Evolutionary conservation across 2,888 invertebrate genomes (phyloP).

Genomic region (Athalia cordata): DNA sequence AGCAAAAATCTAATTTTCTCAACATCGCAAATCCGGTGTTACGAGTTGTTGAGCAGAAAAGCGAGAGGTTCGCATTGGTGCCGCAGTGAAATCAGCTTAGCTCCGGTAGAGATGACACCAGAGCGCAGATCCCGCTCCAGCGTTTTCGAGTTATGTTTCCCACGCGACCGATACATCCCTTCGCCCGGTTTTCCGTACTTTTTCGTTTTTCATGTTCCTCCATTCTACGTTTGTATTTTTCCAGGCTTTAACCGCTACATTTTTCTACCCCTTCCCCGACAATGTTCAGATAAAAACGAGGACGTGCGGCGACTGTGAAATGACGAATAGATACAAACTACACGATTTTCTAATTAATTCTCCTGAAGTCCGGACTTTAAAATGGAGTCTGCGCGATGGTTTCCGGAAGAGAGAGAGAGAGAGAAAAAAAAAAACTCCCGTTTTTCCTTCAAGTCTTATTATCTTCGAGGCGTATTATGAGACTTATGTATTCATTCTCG

Average conservation of each 20-base stretch:
- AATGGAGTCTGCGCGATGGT: slow-evolving; percentile 1
- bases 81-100: slow-evolving; percentile 38
- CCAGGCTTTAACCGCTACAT: slow-evolving; percentile 12
- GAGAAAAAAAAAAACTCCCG: slow-evolving; percentile 43
- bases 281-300: slow-evolving; percentile 63
- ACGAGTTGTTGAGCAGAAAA: slow-evolving; percentile 40
- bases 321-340: slow-evolving; percentile 21
- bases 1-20: slow-evolving; percentile 27
- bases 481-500: neutral
- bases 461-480: neutral
- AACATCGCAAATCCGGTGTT: slow-evolving; percentile 39
- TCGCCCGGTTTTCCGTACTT: slow-evolving; percentile 49
- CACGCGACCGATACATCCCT: slow-evolving; percentile 60
- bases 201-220: slow-evolving; percentile 30
- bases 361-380: slow-evolving; percentile 1
- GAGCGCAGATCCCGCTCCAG: slow-evolving; percentile 34
- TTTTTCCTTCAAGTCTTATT: neutral
- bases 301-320: slow-evolving; percentile 60
- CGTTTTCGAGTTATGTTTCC: slow-evolving; percentile 60
- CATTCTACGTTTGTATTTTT: slow-evolving; percentile 37
- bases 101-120: slow-evolving; percentile 34
- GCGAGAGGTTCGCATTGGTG: slow-evolving; percentile 18
- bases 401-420: too few relatives aligned
- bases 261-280: slow-evolving; percentile 44
- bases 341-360: slow-evolving; percentile 35